A percentile compares a stretch with the other conserved stretches of the same genome.
These are phyloP conservation scores for Planococcus citri DNA, from an alignment of 1,140 invertebrate species.

Conservation along the genomic window DNA sequence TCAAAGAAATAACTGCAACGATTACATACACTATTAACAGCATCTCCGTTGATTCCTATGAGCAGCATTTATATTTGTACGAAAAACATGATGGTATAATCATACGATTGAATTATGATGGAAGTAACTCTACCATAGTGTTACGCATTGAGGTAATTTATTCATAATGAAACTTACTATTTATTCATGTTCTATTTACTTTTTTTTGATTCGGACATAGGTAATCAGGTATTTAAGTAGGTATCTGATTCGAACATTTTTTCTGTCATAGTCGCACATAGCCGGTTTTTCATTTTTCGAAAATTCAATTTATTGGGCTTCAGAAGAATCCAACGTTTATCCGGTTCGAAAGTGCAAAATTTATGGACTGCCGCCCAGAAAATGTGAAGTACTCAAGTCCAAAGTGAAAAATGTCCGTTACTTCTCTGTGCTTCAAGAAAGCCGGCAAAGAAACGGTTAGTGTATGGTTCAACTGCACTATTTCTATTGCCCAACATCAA, in stretches of 20 bases:
- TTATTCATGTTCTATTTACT: too few species aligned
- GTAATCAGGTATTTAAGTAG: too few species aligned
- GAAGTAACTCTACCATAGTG: conserved; percentile 25
- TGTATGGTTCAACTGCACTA: neutral
- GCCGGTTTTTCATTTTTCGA: conserved; percentile 27
- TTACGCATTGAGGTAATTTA: conserved; percentile 24
- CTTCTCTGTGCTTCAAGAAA: conserved; percentile 24
- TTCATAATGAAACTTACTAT: too few species aligned
- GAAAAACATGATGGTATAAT: conserved; percentile 26
- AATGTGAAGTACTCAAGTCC: neutral
- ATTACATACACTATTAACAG: conserved; percentile 24
- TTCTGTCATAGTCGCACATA: conserved; percentile 23
- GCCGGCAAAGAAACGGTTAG: conserved; percentile 20
- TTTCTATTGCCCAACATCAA: neutral
- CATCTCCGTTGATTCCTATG: conserved; percentile 29
- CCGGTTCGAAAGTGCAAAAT: conserved; percentile 4
- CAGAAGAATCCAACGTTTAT: conserved; percentile 16
- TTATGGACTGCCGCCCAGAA: conserved; percentile 5
- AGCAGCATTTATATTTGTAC: conserved; percentile 29
- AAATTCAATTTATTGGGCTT: conserved; percentile 26
- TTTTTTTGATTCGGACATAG: too few species aligned
- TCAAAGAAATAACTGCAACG: conserved; percentile 22
- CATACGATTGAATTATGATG: conserved; percentile 28
- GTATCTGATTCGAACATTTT: neutral
- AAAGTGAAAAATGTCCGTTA: neutral